Evolutionary conservation across 2,797 vertebrate species (phyloP).

Genomic region (Avahi laniger): DNA sequence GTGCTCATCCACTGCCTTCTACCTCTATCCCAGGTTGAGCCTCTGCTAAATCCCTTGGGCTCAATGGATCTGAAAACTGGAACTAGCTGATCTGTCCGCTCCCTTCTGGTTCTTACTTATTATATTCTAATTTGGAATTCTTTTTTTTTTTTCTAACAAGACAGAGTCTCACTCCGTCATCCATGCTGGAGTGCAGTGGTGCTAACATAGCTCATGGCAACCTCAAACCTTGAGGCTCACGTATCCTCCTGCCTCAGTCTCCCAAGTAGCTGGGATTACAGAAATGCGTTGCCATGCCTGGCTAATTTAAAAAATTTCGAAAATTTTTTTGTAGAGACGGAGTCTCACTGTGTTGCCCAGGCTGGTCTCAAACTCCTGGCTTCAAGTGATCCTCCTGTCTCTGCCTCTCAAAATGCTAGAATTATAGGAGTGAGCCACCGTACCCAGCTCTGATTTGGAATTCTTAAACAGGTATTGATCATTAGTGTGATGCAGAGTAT

Average conservation of each 20-base stretch:
- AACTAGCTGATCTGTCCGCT: not conserved
- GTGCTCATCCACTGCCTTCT: not conserved
- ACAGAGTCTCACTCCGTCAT: no score
- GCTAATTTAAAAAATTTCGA: no score
- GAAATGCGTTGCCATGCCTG: no score
- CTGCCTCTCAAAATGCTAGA: not conserved
- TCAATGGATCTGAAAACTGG: not conserved
- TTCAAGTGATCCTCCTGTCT: not conserved
- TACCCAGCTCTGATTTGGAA: not conserved
- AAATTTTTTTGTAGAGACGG: no score
- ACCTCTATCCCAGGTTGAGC: no score
- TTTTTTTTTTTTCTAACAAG: no score
- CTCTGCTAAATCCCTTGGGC: not conserved
- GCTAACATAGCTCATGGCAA: no score
- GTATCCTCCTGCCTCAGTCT: no score
- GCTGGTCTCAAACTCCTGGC: not conserved
- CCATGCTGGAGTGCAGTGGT: no score
- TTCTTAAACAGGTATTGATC: not conserved
- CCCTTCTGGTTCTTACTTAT: not conserved
- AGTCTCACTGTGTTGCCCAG: not conserved
- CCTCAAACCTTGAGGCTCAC: no score
- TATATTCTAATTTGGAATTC: slow-evolving; percentile 4
- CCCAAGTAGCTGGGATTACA: no score
- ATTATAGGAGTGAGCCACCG: not conserved
- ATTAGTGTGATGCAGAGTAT: not conserved